Base-by-base conservation (phyloP, 1,140 invertebrate genomes). In the Rhopalosiphum maidis region DNA sequence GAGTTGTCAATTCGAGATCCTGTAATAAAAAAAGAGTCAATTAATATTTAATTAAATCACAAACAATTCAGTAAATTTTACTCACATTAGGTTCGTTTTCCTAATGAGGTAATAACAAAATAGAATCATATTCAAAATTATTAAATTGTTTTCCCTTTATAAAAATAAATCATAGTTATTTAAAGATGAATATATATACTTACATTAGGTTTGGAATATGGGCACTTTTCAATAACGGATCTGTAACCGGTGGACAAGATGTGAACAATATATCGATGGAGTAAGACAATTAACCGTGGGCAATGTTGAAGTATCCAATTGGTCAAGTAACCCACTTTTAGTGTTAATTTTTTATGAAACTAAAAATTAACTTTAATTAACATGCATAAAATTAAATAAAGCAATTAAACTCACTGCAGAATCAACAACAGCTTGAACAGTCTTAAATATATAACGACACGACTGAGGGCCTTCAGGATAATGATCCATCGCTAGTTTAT, bases 301-400 rank as follows among this genome's bases (percentile, higher is more conserved):
- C 97, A 97, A 95, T 98, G 97, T 94, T 97, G 96, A 94, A 96
- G 96, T 30, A 98, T 95, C 98, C 98, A 98, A 95, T 97, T 97
- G 55, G 96, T 96, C 46, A 98, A 96, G 94, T 96, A 98, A 94
- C 96, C 96, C 0, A 96, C 95, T 48, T 97, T 97, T 94, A 98
- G 96, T 82, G 95, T 96, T 86, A 96, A 96, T 95, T 98, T 98
- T 43, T 96, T 96, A 95, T 98, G 97, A 95, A 98, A 98, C 96
- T 96, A 90, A 94, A 95, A 94, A 41, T 60, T 93, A 94, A 60
- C 21, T 93, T 54, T 77, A 55, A 90, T 46, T 94, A 94, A 93
- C 94, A 94, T 60, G 37, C 8, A 68, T 60, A 51, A 23, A 41
- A 51, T 51, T 37, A 23, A 68, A 90, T 68, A 30, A 23, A 60